These are phyloP conservation scores for Acanthiza pusilla DNA, from an alignment of 2,797 vertebrate genomes.

Conservation along the genomic window DNA sequence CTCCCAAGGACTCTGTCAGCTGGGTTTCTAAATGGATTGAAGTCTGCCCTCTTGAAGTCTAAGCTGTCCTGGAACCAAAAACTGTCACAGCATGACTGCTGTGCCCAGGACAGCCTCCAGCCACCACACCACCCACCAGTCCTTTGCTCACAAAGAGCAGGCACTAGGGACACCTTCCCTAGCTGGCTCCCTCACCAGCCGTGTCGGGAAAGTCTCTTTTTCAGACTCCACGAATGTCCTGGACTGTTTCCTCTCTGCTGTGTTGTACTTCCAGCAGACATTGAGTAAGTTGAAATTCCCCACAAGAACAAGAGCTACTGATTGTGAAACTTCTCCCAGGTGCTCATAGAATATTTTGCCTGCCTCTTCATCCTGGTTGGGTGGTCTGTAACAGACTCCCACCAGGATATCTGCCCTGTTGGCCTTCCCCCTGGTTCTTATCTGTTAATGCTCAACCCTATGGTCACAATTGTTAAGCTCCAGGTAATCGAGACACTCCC, in stretches of 20 bases:
- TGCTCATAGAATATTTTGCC: not conserved
- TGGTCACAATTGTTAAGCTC: fast-evolving
- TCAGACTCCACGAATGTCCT: not conserved
- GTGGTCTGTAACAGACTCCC: not conserved
- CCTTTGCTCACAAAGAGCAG: not conserved
- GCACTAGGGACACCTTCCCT: not conserved
- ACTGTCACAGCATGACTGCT: not conserved
- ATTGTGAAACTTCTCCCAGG: not conserved
- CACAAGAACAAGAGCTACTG: not conserved
- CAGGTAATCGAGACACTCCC: fast-evolving
- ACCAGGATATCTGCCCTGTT: fast-evolving
- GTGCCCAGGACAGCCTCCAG: not conserved
- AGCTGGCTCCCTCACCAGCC: not conserved
- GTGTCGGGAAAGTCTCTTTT: fast-evolving
- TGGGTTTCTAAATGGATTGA: not conserved
- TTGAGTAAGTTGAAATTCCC: not conserved
- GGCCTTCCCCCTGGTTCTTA: not conserved
- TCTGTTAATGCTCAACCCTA: not conserved
- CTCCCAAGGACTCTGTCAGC: not conserved
- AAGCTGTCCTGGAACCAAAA: not conserved
- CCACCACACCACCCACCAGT: not conserved
- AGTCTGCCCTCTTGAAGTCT: not conserved
- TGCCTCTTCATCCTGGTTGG: not conserved
- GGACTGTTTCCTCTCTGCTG: not conserved
- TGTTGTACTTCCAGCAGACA: not conserved